phyloP scores from a whole-genome alignment of 1,140 invertebrate species.

The Cecropterus lyciades region DNA sequence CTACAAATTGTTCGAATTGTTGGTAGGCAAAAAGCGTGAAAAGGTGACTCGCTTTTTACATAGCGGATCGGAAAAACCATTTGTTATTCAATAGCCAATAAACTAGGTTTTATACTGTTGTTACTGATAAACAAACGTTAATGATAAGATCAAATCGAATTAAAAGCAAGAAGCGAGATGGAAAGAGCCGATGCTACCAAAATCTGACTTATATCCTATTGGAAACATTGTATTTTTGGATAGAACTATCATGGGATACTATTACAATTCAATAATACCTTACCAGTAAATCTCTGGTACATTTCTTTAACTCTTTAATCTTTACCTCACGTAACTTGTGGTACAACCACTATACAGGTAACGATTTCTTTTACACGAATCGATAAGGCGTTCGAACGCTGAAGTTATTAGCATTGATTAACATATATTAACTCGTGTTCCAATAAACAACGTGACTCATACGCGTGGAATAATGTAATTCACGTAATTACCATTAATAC shows the following conservation, averaged over 20 bases:
- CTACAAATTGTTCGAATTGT: constrained; percentile 7
- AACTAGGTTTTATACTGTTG: neutral
- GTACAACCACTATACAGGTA: neutral
- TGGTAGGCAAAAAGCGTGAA: constrained; percentile 19
- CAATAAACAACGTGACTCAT: constrained; percentile 37
- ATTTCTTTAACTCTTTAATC: no score
- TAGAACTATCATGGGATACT: no score
- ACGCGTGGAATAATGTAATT: constrained; percentile 6
- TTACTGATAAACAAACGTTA: neutral
- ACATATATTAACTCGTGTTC: constrained; percentile 28
- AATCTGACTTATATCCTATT: no score
- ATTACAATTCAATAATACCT: no score
- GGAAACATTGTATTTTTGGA: no score
- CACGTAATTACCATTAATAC: constrained; percentile 4
- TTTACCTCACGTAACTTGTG: no score
- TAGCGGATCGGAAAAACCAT: neutral
- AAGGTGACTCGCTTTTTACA: neutral
- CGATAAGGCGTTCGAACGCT: neutral
- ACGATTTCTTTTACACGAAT: constrained; percentile 1
- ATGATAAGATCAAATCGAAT: neutral
- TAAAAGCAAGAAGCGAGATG: no score
- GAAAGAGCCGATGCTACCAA: no score
- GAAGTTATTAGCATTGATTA: constrained; percentile 42
- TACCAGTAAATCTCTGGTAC: no score
- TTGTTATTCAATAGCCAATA: constrained; percentile 10